Evolutionary conservation across 2,797 vertebrate species (phyloP).

Genomic region (Hipposideros larvatus): DNA sequence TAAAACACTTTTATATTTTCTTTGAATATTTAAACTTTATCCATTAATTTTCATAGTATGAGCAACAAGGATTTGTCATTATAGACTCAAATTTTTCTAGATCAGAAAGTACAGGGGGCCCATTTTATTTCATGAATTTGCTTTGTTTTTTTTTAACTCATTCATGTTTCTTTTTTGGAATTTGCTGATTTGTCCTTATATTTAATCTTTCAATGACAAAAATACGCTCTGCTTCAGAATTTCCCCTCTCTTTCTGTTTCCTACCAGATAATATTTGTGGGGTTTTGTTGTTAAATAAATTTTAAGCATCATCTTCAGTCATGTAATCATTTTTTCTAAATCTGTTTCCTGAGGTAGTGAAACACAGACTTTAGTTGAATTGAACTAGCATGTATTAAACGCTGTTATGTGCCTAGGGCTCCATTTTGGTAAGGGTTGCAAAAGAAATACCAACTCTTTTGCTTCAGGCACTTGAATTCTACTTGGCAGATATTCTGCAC

Average conservation of each 20-base stretch:
- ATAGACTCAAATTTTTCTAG: slow-evolving; percentile 12
- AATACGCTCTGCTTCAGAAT: neutral
- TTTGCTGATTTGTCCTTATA: slow-evolving; percentile 34
- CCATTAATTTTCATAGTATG: neutral
- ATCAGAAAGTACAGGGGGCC: neutral
- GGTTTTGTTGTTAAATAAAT: slow-evolving; percentile 9
- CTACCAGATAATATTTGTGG: slow-evolving; percentile 63
- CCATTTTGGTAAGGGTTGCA: neutral
- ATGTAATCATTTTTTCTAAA: neutral
- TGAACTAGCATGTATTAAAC: neutral
- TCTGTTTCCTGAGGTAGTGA: neutral
- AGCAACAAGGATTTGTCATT: neutral
- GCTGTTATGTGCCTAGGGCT: neutral
- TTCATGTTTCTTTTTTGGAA: slow-evolving; percentile 13
- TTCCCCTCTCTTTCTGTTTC: slow-evolving; percentile 67
- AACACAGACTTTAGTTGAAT: neutral
- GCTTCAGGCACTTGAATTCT: neutral
- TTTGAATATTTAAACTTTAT: slow-evolving; percentile 20
- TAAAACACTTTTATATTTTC: neutral
- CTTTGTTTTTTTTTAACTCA: neutral
- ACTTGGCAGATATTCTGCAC: neutral
- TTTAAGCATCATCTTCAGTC: neutral
- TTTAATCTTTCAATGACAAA: slow-evolving; percentile 54
- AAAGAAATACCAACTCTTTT: neutral
- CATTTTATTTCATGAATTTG: neutral